Percentiles rank a stretch among this genome's conserved stretches.
These are phyloP conservation scores for Hyposoter dolosus DNA, from an alignment of 2,888 invertebrate genomes.

Conservation along the genomic window DNA sequence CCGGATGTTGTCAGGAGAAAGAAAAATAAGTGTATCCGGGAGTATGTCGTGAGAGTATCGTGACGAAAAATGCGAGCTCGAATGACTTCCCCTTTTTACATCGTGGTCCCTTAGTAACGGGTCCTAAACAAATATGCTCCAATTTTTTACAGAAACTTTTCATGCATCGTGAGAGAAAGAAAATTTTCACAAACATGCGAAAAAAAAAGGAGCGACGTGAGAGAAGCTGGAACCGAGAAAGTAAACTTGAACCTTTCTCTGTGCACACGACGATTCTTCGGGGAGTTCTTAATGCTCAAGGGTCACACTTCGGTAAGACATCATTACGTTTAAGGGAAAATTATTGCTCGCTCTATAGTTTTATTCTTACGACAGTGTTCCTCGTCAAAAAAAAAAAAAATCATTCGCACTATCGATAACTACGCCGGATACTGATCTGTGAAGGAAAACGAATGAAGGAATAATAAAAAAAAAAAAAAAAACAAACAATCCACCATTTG, in stretches of 20 bases:
- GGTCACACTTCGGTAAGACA: too few relatives aligned
- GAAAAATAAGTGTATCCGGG: slow-evolving; percentile 47
- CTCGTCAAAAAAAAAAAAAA: neutral
- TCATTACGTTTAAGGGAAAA: neutral
- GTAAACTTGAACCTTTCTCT: neutral
- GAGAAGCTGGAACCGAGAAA: neutral
- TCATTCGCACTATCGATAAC: neutral
- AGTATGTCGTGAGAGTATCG: slow-evolving; percentile 5
- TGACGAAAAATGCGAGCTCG: slow-evolving; percentile 48
- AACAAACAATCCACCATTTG: slow-evolving; percentile 57
- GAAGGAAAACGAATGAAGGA: neutral
- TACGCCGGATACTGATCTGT: neutral
- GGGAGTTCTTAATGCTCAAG: neutral
- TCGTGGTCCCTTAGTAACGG: slow-evolving; percentile 67
- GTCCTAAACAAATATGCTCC: slow-evolving; percentile 78
- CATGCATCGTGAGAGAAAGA: slow-evolving; percentile 63
- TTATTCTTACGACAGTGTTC: neutral
- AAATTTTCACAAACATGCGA: slow-evolving; percentile 29
- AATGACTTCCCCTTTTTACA: slow-evolving; percentile 39
- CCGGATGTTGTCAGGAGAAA: slow-evolving; percentile 32
- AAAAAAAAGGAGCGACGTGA: slow-evolving; percentile 1
- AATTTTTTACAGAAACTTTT: slow-evolving; percentile 72
- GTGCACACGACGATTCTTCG: neutral
- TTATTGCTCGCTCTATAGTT: neutral
- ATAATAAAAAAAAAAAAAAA: neutral